phyloP scores from a whole-genome alignment of 2,888 invertebrate species.

The Stenchaetothrips biformis region DNA sequence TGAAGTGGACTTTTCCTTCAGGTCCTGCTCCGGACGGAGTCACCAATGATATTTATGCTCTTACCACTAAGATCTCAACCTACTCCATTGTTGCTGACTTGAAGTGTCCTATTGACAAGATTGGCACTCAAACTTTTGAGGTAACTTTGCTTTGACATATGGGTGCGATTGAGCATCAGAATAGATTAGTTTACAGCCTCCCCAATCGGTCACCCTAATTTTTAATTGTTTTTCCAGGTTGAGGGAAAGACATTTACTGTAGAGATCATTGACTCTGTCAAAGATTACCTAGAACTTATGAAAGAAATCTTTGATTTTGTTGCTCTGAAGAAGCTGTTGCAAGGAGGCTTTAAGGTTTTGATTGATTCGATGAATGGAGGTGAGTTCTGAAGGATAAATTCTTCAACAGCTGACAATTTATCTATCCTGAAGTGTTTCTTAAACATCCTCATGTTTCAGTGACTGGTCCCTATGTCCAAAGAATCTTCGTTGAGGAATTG shows the following conservation, averaged over 20 bases:
- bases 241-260: slow-evolving; percentile 70
- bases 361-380: slow-evolving; percentile 95
- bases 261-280: slow-evolving; percentile 85
- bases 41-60: slow-evolving; percentile 80
- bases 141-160: slow-evolving; percentile 46
- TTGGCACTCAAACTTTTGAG: slow-evolving; percentile 62
- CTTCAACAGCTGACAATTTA: not conserved
- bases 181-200: not conserved
- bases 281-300: slow-evolving; percentile 85
- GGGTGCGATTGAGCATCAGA: slow-evolving; percentile 30
- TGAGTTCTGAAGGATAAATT: slow-evolving; percentile 43
- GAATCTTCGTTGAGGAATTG: slow-evolving; percentile 81
- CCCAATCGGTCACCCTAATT: not conserved
- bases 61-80: slow-evolving; percentile 69
- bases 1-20: slow-evolving; percentile 36
- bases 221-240: slow-evolving; percentile 50
- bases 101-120: slow-evolving; percentile 66
- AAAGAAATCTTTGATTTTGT: slow-evolving; percentile 94
- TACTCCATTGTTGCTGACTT: slow-evolving; percentile 78
- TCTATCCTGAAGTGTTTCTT: not conserved
- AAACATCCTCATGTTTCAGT: slow-evolving; percentile 54
- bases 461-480: slow-evolving; percentile 90
- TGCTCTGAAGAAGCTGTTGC: slow-evolving; percentile 66
- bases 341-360: slow-evolving; percentile 75
- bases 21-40: slow-evolving; percentile 88